Evolutionary conservation across 2,888 invertebrate species (phyloP).

Genomic region (Buathra laborator): DNA sequence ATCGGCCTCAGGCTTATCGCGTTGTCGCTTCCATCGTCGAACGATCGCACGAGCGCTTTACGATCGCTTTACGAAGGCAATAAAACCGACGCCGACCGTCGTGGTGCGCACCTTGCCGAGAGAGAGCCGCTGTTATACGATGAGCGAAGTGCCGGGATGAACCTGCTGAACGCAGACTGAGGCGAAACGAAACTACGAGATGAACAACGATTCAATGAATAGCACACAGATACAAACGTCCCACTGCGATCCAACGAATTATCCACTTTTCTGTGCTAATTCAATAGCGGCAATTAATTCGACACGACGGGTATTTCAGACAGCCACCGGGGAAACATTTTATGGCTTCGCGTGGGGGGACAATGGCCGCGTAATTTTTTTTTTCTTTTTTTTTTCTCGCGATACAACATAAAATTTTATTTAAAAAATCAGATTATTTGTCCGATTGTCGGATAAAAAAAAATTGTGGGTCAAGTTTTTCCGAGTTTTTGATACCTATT

Average conservation of each 20-base stretch:
- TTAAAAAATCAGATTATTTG: background rate
- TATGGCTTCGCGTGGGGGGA: background rate
- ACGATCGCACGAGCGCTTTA: conserved; percentile 69
- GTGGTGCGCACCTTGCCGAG: conserved; percentile 54
- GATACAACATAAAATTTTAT: background rate
- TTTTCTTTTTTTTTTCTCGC: background rate
- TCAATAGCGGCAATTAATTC: conserved; percentile 66
- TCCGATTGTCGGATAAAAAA: background rate
- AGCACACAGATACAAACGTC: background rate
- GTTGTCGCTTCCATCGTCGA: conserved; percentile 69
- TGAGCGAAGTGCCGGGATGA: conserved; percentile 30
- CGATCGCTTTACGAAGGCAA: conserved; percentile 68
- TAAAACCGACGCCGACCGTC: conserved; percentile 66
- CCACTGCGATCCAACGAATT: conserved; percentile 34
- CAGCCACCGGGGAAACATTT: conserved; percentile 45
- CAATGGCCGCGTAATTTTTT: conserved; percentile 15
- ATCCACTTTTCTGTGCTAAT: conserved; percentile 68
- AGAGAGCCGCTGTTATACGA: conserved; percentile 27
- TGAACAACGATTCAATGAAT: conserved; percentile 49
- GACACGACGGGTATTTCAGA: conserved; percentile 37
- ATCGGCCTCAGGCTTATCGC: conserved; percentile 61
- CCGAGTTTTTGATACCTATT: too few species aligned
- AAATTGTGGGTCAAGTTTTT: too few species aligned
- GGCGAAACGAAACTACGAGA: conserved; percentile 25
- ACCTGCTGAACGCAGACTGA: background rate